Percentiles rank a stretch among this genome's conserved stretches.
Conservation (phyloP, 2,888 invertebrate genomes). For the Ectropis crepuscularia region DNA sequence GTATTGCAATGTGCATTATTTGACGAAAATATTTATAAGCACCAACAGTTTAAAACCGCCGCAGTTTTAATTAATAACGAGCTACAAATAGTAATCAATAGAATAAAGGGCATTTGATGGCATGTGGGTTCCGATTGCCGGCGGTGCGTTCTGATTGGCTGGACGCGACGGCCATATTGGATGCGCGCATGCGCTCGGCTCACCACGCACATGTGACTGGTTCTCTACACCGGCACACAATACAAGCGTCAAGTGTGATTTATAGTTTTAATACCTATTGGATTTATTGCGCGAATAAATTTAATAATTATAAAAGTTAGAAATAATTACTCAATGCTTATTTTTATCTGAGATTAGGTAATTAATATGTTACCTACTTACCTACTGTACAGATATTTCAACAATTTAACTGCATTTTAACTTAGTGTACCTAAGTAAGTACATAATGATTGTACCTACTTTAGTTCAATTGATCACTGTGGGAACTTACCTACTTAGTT, state of each 20-base stretch:
- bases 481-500: no score
- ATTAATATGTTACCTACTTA: no score
- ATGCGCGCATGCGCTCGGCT: conserved; percentile 74
- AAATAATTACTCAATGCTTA: neutral
- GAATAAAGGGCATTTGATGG: conserved; percentile 65
- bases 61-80: conserved; percentile 58
- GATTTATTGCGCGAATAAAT: conserved; percentile 9
- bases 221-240: conserved; percentile 42
- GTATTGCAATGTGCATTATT: conserved; percentile 1
- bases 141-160: conserved; percentile 67
- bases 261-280: conserved; percentile 21
- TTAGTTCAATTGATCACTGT: no score
- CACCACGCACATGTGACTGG: conserved; percentile 68
- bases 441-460: no score
- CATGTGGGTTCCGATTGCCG: conserved; percentile 61
- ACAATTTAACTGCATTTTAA: no score
- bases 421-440: no score
- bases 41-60: conserved; percentile 40
- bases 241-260: conserved; percentile 35
- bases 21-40: conserved; percentile 15
- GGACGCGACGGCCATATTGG: conserved; percentile 75
- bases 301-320: conserved; percentile 3
- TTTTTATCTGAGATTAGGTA: no score
- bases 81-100: conserved; percentile 73
- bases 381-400: no score